A percentile compares a stretch with the other conserved stretches of the same genome.
Conservation (phyloP, 2,113 vertebrate species). For the Tachuris rubrigastra region DNA sequence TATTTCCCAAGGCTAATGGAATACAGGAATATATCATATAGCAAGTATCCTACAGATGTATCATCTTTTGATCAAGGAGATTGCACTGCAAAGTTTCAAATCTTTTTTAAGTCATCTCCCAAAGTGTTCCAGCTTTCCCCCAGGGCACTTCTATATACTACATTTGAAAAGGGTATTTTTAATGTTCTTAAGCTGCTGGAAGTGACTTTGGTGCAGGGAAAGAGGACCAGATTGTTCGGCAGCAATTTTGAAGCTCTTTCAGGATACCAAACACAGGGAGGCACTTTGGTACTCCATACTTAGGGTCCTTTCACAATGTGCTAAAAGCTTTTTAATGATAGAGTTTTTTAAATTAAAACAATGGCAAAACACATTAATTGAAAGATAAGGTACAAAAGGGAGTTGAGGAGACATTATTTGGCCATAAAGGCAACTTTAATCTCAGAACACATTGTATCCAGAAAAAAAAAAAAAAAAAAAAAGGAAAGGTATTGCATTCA, state of each 20-base stretch:
- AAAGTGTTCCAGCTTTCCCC: not conserved
- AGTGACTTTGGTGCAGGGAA: not conserved
- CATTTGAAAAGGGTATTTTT: not conserved
- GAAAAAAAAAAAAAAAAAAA: not conserved
- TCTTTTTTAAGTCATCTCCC: not conserved
- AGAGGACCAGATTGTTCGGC: not conserved
- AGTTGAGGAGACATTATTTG: conserved; percentile 12
- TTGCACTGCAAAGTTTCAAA: not conserved
- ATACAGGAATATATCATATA: not conserved
- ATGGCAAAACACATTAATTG: conserved; percentile 17
- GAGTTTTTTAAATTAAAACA: conserved; percentile 51
- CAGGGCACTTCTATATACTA: not conserved
- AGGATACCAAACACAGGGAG: not conserved
- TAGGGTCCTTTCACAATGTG: not conserved
- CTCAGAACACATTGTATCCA: not conserved
- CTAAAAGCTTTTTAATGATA: conserved; percentile 39
- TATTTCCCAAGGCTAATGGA: not conserved
- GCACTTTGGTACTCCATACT: not conserved
- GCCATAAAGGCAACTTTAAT: not conserved
- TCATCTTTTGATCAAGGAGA: not conserved
- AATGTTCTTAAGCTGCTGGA: not conserved
- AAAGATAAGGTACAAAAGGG: conserved; percentile 20
- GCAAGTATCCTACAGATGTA: not conserved
- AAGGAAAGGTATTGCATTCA: not conserved
- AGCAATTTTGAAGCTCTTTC: conserved; percentile 1